Base-by-base conservation (phyloP, 2,888 invertebrate genomes). In the Aproaerema taeniolella region DNA sequence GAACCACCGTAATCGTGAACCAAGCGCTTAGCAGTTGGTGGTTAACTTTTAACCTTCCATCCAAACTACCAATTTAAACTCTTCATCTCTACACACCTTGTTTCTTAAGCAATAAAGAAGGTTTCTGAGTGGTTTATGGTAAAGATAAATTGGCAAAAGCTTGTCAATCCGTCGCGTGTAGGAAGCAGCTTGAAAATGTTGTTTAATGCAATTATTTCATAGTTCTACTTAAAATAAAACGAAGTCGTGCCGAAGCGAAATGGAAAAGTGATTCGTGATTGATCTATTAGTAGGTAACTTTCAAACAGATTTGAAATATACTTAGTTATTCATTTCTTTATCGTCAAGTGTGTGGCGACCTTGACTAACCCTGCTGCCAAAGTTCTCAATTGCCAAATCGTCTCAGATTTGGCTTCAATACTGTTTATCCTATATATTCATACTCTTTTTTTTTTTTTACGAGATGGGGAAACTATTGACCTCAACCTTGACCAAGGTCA, bases 171-270 rank as follows among this genome's bases (percentile, higher is more conserved):
- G 65, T 71, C 69, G 67, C 57, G 62, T 38, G 55, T 53, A 62
- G 64, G 66, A 65, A 67, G 65, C 61, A 55, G 50, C 45, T 41
- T 39, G 47, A 47, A 54, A 55, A 58, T 58, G 61, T 60, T 57
- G 55, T 58, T 66, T 68, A 70, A 74, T 72, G 64, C 67, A 72
- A 73, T 72, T 66, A 72, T 73, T 67, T 68, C 53, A 50, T 62
- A 60, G 53, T 67, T 63, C 60, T 59, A 62, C 47, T 52, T 42
- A 28, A 46, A 49, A 49, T 50, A 52, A 52, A 54, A 50, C 44
- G 46, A 46, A 55, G 41, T 55, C 55, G 52, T 53, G 54, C 49
- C 14, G 35, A 13, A 8, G 42, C 30, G 42, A 43, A 38, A 46
- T 35, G 3, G 35, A 31, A 31, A 16, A 15, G 35, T 26, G 35